Evolutionary conservation across 2,797 vertebrate species (phyloP).

Genomic region (Nasua narica): DNA sequence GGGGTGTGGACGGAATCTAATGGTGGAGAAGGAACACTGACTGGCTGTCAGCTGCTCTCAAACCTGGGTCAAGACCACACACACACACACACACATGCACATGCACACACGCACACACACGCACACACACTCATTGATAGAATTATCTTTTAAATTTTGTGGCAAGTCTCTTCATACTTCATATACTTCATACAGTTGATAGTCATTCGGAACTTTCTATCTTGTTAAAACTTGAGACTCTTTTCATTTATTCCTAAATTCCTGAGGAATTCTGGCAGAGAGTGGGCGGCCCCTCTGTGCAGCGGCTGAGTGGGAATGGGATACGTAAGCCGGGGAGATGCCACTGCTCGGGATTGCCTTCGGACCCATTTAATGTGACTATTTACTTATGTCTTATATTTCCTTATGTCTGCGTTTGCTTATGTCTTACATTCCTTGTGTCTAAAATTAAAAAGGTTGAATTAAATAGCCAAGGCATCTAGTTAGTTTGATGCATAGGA

Average conservation of each 20-base stretch:
- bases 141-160: neutral
- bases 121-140: too few relatives aligned
- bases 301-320: accelerated
- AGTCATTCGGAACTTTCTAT: neutral
- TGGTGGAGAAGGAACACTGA: neutral
- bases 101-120: neutral
- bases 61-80: neutral
- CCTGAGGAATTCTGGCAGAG: neutral
- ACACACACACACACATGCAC: neutral
- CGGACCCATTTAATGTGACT: neutral
- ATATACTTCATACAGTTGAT: neutral
- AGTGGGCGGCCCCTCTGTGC: accelerated
- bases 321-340: neutral
- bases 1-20: neutral
- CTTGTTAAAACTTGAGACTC: neutral
- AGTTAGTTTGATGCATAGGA: neutral
- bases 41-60: neutral
- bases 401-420: neutral
- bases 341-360: neutral
- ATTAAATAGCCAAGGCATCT: neutral
- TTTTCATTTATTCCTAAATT: neutral
- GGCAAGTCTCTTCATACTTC: neutral
- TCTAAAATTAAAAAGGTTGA: neutral
- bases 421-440: neutral
- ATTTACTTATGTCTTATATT: neutral